These are phyloP conservation scores for Zenarchopterus dispar DNA, from an alignment of 2,797 vertebrate species.

Conservation along the genomic window DNA sequence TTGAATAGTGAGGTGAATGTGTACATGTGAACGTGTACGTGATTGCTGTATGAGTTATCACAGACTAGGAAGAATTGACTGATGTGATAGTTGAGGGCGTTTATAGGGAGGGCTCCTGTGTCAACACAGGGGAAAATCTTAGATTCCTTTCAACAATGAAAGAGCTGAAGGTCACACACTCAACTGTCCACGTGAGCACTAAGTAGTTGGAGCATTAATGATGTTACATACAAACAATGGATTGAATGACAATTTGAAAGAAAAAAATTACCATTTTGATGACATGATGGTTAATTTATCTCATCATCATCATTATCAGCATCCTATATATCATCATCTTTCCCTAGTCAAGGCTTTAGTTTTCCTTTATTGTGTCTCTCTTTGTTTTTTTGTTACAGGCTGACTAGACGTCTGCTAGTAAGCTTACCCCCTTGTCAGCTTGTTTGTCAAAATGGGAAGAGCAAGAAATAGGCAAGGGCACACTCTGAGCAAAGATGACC, in stretches of 20 bases:
- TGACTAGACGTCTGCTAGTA: slow-evolving; percentile 26
- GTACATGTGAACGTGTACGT: slow-evolving; percentile 73
- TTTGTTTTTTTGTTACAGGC: slow-evolving; percentile 53
- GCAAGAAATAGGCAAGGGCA: slow-evolving; percentile 49
- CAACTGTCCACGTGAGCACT: slow-evolving; percentile 15
- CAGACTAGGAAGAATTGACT: slow-evolving; percentile 77
- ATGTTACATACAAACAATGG: slow-evolving; percentile 6
- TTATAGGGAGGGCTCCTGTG: slow-evolving; percentile 68
- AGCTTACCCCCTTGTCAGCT: slow-evolving; percentile 47
- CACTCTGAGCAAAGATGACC: slow-evolving; percentile 73
- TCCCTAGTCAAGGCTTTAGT: slow-evolving; percentile 4
- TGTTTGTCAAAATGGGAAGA: slow-evolving; percentile 56
- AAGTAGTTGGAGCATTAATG: slow-evolving; percentile 6
- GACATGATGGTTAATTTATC: slow-evolving; percentile 23
- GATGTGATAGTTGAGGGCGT: slow-evolving; percentile 62
- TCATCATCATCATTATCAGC: slow-evolving; percentile 9
- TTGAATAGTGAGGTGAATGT: slow-evolving; percentile 75
- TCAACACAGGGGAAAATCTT: slow-evolving; percentile 64
- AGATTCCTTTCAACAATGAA: slow-evolving; percentile 42
- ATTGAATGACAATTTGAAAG: slow-evolving; percentile 25
- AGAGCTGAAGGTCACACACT: slow-evolving; percentile 58
- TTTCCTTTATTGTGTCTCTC: slow-evolving; percentile 15
- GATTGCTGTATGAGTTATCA: slow-evolving; percentile 78
- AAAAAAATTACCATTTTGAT: slow-evolving; percentile 13
- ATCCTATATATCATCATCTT: slow-evolving; percentile 15